Conservation (phyloP, 2,888 invertebrate species). For the Drosophila hamatofila region DNA sequence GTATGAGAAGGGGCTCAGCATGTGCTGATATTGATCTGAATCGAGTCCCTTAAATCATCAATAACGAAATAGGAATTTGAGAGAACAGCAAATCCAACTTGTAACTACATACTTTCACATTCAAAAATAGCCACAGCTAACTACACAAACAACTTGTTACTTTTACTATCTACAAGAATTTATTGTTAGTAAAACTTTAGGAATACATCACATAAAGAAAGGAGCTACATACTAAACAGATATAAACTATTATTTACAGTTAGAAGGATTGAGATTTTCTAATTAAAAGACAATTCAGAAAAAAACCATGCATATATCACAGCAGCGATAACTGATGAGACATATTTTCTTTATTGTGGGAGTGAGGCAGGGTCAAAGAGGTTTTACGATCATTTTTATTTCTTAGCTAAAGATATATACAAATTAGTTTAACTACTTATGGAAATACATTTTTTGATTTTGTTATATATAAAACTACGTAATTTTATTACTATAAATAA, state of each 20-base stretch:
- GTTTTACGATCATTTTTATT: slow-evolving; percentile 24
- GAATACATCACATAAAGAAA: not conserved
- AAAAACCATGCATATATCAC: slow-evolving; percentile 2
- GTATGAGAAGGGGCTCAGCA: not conserved
- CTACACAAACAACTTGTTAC: not conserved
- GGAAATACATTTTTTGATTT: not conserved
- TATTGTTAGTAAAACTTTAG: slow-evolving; percentile 11
- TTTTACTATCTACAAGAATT: not conserved
- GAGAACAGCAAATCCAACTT: not conserved
- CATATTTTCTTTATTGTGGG: slow-evolving; percentile 41
- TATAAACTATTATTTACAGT: not conserved
- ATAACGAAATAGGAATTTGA: not conserved
- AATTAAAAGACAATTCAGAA: slow-evolving; percentile 40
- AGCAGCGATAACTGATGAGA: not conserved
- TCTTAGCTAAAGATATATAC: slow-evolving; percentile 35
- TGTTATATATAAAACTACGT: slow-evolving; percentile 18
- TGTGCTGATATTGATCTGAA: not conserved
- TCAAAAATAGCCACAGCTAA: not conserved
- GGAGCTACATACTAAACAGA: slow-evolving; percentile 1
- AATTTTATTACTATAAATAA: slow-evolving; percentile 38
- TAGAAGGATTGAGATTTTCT: not conserved
- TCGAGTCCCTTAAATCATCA: not conserved
- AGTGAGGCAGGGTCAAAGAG: slow-evolving; percentile 1
- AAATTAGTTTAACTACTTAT: slow-evolving; percentile 35
- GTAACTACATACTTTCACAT: not conserved